phyloP scores from a whole-genome alignment of 2,888 invertebrate species.

The Glaucopsyche alexis region DNA sequence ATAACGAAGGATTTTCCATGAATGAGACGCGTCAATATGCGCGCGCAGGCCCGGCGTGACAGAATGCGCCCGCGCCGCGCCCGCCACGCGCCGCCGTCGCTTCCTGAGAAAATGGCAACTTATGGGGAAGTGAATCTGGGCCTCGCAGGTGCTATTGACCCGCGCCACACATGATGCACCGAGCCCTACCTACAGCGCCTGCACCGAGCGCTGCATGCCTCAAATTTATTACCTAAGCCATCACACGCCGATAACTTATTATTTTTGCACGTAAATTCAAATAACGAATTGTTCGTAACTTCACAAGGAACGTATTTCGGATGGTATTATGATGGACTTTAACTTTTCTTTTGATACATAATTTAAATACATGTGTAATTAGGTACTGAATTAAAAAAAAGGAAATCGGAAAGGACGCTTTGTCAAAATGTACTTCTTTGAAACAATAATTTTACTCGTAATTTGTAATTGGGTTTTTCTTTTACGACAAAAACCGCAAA shows the following conservation, averaged over 20 bases:
- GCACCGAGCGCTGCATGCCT: slow-evolving; percentile 15
- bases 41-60: slow-evolving; percentile 69
- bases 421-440: background rate
- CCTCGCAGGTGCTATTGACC: slow-evolving; percentile 72
- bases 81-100: slow-evolving; percentile 49
- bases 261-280: slow-evolving; percentile 8
- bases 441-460: slow-evolving; percentile 15
- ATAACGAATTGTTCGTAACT: background rate
- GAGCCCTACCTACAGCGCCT: slow-evolving; percentile 36
- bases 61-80: slow-evolving; percentile 65
- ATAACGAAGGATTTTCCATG: slow-evolving; percentile 21
- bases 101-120: slow-evolving; percentile 78
- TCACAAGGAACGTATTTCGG: background rate
- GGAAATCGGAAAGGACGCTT: background rate
- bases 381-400: background rate
- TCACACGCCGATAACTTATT: slow-evolving; percentile 14
- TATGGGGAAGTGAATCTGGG: slow-evolving; percentile 76
- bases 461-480: slow-evolving; percentile 21
- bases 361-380: too few relatives aligned
- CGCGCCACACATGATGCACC: slow-evolving; percentile 59
- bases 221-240: slow-evolving; percentile 24
- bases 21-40: slow-evolving; percentile 73
- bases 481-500: slow-evolving; percentile 28
- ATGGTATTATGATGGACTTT: background rate
- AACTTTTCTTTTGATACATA: background rate